These are phyloP conservation scores for Nibea coibor DNA, from an alignment of 2,113 vertebrate species.

Conservation along the genomic window DNA sequence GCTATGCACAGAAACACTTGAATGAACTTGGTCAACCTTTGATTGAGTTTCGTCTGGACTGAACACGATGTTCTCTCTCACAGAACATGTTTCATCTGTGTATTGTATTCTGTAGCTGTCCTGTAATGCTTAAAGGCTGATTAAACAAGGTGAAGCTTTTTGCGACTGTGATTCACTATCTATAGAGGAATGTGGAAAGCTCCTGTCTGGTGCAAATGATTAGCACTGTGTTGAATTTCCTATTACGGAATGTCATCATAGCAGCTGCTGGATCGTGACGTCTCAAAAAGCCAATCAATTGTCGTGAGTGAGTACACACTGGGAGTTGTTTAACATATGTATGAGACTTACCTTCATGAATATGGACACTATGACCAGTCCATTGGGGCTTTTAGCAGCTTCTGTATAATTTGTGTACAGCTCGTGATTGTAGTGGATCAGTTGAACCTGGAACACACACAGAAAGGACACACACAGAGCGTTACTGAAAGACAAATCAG, in stretches of 20 bases:
- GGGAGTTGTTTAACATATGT: background rate
- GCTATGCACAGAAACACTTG: background rate
- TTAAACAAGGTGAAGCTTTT: constrained; percentile 18
- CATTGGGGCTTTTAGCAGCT: constrained; percentile 98
- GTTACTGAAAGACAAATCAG: constrained; percentile 7
- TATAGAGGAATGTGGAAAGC: background rate
- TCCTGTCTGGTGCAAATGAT: background rate
- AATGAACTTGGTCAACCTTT: background rate
- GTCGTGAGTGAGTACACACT: background rate
- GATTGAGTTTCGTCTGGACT: background rate
- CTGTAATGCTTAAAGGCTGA: background rate
- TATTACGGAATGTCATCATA: constrained; percentile 16
- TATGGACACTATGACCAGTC: constrained; percentile 98
- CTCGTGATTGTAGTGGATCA: constrained; percentile 99
- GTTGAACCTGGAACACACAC: constrained; percentile 89
- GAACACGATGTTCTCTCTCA: background rate
- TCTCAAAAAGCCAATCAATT: background rate
- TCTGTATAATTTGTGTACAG: constrained; percentile 98
- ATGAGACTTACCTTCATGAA: constrained; percentile 96
- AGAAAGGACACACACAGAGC: background rate
- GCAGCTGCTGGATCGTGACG: constrained; percentile 15
- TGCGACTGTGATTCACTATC: constrained; percentile 2
- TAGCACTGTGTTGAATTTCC: constrained; percentile 2
- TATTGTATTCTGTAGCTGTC: constrained; percentile 13
- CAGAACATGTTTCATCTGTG: background rate